These are phyloP conservation scores for Pterocles orientalis DNA, from an alignment of 2,113 vertebrate genomes.

Conservation along the genomic window DNA sequence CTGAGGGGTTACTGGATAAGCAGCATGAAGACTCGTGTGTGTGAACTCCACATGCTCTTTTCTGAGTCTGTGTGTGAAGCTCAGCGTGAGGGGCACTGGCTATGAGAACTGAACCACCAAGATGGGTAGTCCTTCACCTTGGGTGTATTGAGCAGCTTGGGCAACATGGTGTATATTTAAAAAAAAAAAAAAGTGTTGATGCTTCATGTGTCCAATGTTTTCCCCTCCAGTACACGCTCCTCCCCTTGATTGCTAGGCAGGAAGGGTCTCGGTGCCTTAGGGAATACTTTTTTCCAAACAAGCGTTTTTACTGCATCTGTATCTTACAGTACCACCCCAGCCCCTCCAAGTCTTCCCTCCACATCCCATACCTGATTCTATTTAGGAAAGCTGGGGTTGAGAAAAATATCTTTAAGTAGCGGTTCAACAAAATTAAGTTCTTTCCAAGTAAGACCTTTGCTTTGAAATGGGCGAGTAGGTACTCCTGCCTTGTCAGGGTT, in stretches of 20 bases:
- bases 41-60: accelerated
- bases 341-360: neutral
- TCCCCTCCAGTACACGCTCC: neutral
- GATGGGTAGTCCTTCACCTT: neutral
- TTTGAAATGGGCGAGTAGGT: neutral
- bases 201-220: neutral
- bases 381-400: neutral
- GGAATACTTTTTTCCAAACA: neutral
- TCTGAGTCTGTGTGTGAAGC: neutral
- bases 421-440: neutral
- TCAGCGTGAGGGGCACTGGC: neutral
- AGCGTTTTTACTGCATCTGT: neutral
- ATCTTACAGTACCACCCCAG: neutral
- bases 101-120: neutral
- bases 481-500: neutral
- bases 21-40: neutral
- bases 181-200: neutral
- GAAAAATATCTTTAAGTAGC: neutral
- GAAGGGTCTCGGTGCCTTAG: neutral
- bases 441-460: neutral
- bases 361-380: neutral
- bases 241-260: neutral
- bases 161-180: neutral
- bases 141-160: neutral
- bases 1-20: neutral